Evolutionary conservation across 2,797 vertebrate species (phyloP), one percentile per base, ranked within the genome.

Genomic region (Tapera naevia): DNA sequence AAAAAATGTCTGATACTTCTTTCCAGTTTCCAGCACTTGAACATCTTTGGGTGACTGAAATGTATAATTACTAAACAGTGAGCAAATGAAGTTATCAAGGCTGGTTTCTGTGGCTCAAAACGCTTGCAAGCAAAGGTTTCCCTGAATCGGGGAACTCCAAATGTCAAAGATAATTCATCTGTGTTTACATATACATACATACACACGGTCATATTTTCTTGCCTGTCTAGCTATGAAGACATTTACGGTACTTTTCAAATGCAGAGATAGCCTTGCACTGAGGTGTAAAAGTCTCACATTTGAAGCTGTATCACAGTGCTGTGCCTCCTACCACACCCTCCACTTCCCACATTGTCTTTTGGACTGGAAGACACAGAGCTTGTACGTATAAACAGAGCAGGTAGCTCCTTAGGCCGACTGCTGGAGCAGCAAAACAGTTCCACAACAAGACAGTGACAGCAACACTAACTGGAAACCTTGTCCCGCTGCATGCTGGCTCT

Each of bases 21-120:
- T 95, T 96, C 90, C 80, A 89, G n/a, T 91, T 95, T 92, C 94
- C 86, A 73, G 95, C 83, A 79, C 97, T 82, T 96, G 91, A 97
- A 88, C 79, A 95, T 84, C 80, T 96, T 96, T 88, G 61, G 71
- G 53, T 91, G 76, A 91, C 71, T 93, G 83, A 95, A 93, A 93
- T 87, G 79, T 39, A 45, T 86, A 94, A 91, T 92, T 95, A 92
- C 53, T 62, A 79, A 93, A 67, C 54, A 66, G 39, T 0, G 19
- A 94, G 71, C 66, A 94, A 94, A 92, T 89, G 33, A 89, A 90
- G 53, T 87, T 86, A 87, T 86, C 53, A 41, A 57, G 60, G 39
- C 27, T 83, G 69, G 41, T 24, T 83, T 91, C 91, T 74, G n/a
- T 70, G 24, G 7, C 50, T 76, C 11, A 12, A 62, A 86, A 80